These are phyloP conservation scores for Electrona antarctica DNA, from an alignment of 2,113 vertebrate genomes.

Conservation along the genomic window DNA sequence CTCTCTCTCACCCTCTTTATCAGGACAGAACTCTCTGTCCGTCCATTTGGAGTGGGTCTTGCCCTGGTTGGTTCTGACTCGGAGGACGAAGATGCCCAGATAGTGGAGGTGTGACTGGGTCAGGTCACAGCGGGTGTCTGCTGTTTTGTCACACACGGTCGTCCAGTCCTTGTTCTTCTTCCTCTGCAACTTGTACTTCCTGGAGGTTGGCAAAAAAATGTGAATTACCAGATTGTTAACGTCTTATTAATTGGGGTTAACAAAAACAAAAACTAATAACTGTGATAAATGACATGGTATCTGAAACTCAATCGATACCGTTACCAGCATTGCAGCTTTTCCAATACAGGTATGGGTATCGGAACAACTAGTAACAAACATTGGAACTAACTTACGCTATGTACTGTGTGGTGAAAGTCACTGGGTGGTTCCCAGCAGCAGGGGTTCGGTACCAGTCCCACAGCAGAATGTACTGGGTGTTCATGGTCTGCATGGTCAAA, in stretches of 20 bases:
- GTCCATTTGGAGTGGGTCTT: constrained; percentile 51
- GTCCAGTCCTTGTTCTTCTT: constrained; percentile 26
- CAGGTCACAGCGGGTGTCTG: constrained; percentile 58
- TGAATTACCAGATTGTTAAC: no score
- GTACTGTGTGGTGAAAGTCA: constrained; percentile 67
- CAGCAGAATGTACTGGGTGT: constrained; percentile 64
- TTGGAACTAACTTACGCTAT: constrained; percentile 60
- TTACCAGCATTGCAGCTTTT: no score
- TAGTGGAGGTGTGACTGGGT: constrained; percentile 35
- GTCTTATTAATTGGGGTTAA: no score
- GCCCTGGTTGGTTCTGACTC: constrained; percentile 38
- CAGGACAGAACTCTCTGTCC: constrained; percentile 57
- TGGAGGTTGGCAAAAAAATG: constrained; percentile 18
- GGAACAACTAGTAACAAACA: no score
- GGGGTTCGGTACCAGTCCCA: constrained; percentile 56
- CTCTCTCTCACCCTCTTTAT: constrained; percentile 67
- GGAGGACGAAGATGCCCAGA: constrained; percentile 48
- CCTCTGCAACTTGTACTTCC: constrained; percentile 6
- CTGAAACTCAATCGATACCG: no score
- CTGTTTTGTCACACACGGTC: neutral
- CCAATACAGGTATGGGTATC: no score
- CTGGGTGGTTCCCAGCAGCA: neutral
- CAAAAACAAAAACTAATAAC: no score
- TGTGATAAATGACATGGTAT: no score
- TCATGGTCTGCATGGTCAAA: constrained; percentile 50